Conservation (phyloP, 2,888 invertebrate genomes). For the Bursaphelenchus okinawaensis region DNA sequence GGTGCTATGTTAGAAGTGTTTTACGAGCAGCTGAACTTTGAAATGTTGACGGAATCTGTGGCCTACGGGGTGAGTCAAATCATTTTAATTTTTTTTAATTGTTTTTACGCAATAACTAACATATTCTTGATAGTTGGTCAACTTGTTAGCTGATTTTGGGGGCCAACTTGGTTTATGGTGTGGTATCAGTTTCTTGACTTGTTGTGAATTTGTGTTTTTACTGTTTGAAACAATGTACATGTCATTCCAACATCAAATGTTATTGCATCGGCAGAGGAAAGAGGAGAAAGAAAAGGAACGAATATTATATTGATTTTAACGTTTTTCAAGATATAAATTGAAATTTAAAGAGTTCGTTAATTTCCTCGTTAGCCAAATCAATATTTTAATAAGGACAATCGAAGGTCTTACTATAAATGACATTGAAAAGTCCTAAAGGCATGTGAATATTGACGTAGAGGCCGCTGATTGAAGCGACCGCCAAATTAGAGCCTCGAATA, state of each 20-base stretch:
- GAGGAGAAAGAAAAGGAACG: slow-evolving; percentile 34
- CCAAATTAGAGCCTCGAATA: neutral
- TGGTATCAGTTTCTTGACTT: slow-evolving; percentile 37
- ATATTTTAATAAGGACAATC: too few species aligned
- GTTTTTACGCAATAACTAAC: too few species aligned
- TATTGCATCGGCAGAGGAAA: slow-evolving; percentile 42
- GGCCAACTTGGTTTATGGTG: slow-evolving; percentile 35
- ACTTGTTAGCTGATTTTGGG: slow-evolving; percentile 36
- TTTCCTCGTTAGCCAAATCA: too few species aligned
- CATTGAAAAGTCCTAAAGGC: too few species aligned
- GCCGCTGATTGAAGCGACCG: neutral
- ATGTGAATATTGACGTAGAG: too few species aligned
- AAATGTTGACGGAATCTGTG: slow-evolving; percentile 54
- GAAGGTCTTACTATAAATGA: too few species aligned
- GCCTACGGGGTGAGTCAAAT: slow-evolving; percentile 47
- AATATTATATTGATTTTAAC: neutral
- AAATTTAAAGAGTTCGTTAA: too few species aligned
- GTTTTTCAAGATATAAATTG: too few species aligned
- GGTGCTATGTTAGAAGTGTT: slow-evolving; percentile 57
- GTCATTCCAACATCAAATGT: slow-evolving; percentile 41
- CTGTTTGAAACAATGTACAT: slow-evolving; percentile 34
- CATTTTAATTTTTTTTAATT: slow-evolving; percentile 8
- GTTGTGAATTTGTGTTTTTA: slow-evolving; percentile 37
- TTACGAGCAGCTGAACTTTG: slow-evolving; percentile 56
- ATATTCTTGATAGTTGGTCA: too few species aligned